These are phyloP conservation scores for Protonibea diacanthus DNA, from an alignment of 2,797 vertebrate genomes.

Conservation along the genomic window DNA sequence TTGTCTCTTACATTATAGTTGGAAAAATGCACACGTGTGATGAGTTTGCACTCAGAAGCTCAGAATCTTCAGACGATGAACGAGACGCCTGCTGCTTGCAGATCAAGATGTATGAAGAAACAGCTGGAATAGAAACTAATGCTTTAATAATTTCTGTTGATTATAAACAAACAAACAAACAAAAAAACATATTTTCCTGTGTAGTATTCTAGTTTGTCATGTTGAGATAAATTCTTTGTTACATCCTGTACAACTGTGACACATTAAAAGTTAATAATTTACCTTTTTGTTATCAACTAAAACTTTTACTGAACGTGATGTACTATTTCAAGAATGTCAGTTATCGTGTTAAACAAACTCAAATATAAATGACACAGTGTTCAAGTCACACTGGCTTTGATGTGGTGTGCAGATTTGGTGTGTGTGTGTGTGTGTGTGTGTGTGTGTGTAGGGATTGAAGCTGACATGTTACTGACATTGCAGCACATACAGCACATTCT, in stretches of 20 bases:
- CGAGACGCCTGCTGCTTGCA: background rate
- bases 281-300: conserved; percentile 13
- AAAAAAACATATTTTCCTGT: background rate
- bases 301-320: background rate
- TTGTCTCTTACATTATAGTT: background rate
- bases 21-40: background rate
- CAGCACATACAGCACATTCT: background rate
- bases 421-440: background rate
- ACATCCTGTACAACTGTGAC: background rate
- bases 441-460: background rate
- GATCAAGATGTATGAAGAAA: background rate
- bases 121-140: background rate
- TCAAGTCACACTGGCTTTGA: background rate
- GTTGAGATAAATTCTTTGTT: background rate
- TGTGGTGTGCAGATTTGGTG: background rate
- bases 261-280: conserved; percentile 17
- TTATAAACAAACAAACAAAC: background rate
- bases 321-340: conserved; percentile 4
- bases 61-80: background rate
- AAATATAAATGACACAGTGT: background rate
- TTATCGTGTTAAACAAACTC: conserved; percentile 31
- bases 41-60: background rate
- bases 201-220: background rate
- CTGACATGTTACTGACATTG: background rate
- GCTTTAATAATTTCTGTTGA: background rate